Evolutionary conservation across 2,888 invertebrate species (phyloP).

Genomic region (Pelosia muscerda): DNA sequence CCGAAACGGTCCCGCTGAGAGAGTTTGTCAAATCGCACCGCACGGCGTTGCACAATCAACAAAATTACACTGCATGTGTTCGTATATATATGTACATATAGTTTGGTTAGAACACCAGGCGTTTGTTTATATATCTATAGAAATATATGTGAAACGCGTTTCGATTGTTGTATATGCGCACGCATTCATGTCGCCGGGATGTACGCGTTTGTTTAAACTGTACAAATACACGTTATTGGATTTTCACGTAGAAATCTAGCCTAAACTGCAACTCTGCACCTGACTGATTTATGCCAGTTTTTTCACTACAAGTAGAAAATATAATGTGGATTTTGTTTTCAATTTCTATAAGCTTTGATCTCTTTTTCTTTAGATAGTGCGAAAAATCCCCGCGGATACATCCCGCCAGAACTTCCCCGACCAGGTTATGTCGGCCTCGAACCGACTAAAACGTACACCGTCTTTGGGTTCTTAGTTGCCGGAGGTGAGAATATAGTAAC

Average conservation of each 20-base stretch:
- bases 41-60: constrained; percentile 41
- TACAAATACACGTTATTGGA: constrained; percentile 6
- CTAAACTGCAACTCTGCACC: not conserved
- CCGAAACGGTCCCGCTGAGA: constrained; percentile 48
- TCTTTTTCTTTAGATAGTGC: no score
- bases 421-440: no score
- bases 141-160: not conserved
- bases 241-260: constrained; percentile 6
- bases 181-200: constrained; percentile 9
- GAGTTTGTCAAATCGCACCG: constrained; percentile 53
- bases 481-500: no score
- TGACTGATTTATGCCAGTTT: not conserved
- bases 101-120: constrained; percentile 15
- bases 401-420: no score
- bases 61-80: constrained; percentile 52
- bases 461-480: no score
- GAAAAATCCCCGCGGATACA: no score
- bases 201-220: constrained; percentile 15
- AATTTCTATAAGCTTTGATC: not conserved
- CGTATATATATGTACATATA: constrained; percentile 14
- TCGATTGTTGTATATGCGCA: constrained; percentile 5
- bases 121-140: constrained; percentile 13
- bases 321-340: not conserved
- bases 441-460: no score
- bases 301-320: not conserved